These are phyloP conservation scores for Polypterus senegalus DNA, from an alignment of 2,113 vertebrate species.

Conservation along the genomic window DNA sequence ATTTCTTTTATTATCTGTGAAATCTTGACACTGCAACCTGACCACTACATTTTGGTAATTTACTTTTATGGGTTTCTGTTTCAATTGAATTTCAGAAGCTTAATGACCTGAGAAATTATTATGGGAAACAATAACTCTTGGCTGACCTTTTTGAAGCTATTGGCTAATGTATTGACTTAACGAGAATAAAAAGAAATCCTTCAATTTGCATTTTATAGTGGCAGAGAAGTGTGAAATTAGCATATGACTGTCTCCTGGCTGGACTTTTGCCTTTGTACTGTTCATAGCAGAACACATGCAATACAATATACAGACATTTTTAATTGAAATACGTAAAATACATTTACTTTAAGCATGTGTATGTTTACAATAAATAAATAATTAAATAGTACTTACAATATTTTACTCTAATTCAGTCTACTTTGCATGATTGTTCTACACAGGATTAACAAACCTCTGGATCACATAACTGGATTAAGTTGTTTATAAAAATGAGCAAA, in stretches of 20 bases:
- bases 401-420: too few relatives aligned
- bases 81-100: slow-evolving; percentile 35
- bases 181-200: slow-evolving; percentile 17
- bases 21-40: slow-evolving; percentile 1
- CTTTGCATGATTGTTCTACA: too few relatives aligned
- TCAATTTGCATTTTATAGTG: slow-evolving; percentile 42
- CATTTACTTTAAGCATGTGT: too few relatives aligned
- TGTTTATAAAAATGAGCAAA: too few relatives aligned
- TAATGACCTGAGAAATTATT: slow-evolving; percentile 47
- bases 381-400: too few relatives aligned
- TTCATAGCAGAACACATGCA: too few relatives aligned
- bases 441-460: too few relatives aligned
- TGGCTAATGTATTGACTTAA: slow-evolving; percentile 32
- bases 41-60: slow-evolving; percentile 30
- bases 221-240: slow-evolving; percentile 32
- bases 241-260: slow-evolving; percentile 2
- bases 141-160: slow-evolving; percentile 32
- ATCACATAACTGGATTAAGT: too few relatives aligned
- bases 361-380: too few relatives aligned
- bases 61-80: slow-evolving; percentile 34
- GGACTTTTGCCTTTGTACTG: too few relatives aligned
- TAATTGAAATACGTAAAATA: too few relatives aligned
- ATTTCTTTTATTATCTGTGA: not conserved
- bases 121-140: slow-evolving; percentile 38
- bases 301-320: too few relatives aligned